Conservation (phyloP, 2,113 vertebrate genomes). For the Tautogolabrus adspersus region DNA sequence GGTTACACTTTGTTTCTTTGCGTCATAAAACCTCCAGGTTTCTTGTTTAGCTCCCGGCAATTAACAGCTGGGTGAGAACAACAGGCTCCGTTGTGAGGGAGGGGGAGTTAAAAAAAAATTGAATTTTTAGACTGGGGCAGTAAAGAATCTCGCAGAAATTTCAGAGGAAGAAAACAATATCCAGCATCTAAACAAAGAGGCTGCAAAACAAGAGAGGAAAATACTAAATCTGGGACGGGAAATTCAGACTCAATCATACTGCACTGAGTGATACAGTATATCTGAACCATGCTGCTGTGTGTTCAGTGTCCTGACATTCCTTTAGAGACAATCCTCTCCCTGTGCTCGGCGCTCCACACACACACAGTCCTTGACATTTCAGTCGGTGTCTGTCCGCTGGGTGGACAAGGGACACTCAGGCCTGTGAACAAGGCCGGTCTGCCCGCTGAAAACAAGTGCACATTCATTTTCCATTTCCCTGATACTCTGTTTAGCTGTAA, state of each 20-base stretch:
- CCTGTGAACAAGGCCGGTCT: slow-evolving; percentile 44
- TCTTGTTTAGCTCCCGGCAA: slow-evolving; percentile 37
- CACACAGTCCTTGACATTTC: slow-evolving; percentile 73
- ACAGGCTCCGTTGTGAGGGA: not conserved
- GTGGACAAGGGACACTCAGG: slow-evolving; percentile 43
- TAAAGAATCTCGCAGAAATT: slow-evolving; percentile 9
- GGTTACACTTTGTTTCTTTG: slow-evolving; percentile 1
- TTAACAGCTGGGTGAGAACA: slow-evolving; percentile 53
- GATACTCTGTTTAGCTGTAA: slow-evolving; percentile 12
- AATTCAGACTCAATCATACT: not conserved
- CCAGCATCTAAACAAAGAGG: slow-evolving; percentile 15
- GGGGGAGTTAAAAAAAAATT: not conserved
- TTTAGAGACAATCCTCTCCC: slow-evolving; percentile 65
- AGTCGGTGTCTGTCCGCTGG: slow-evolving; percentile 31
- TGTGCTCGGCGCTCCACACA: slow-evolving; percentile 35
- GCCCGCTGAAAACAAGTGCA: slow-evolving; percentile 47
- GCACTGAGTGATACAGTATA: slow-evolving; percentile 24
- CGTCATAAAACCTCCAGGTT: slow-evolving; percentile 25
- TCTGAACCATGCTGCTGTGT: slow-evolving; percentile 50
- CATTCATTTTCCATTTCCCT: slow-evolving; percentile 31
- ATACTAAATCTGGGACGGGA: not conserved
- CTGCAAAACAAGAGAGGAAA: not conserved
- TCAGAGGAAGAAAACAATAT: slow-evolving; percentile 32
- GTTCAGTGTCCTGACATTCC: slow-evolving; percentile 63
- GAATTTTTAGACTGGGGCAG: slow-evolving; percentile 20